Evolutionary conservation across 2,797 vertebrate species (phyloP), one percentile per base, ranked within the genome.

Genomic region (Tragopan temminckii): DNA sequence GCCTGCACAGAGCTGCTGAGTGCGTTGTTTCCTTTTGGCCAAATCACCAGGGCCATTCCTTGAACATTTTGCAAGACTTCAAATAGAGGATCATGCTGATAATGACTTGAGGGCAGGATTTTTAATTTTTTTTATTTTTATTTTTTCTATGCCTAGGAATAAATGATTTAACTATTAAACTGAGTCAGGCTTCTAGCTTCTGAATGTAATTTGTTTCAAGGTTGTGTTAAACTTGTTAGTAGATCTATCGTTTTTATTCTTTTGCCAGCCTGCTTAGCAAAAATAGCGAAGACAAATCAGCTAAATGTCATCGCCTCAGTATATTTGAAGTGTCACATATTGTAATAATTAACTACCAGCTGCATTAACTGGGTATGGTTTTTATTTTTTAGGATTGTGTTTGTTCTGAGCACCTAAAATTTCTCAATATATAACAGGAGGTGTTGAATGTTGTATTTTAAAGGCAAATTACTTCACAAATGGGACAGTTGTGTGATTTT

Each of bases 31-130:
- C 80, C 90, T 88, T 95, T 95, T 93, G 94, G 95, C 93, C 91
- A 96, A 97, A 96, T 91, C 96, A 90, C 92, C 46, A 87, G 95
- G 69, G 87, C 90, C 15, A 1, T 96, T 95, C 84, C 95, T 72
- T 69, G 91, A 97, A 93, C 61, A 50, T 94, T 96, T 94, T 97
- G 93, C 57, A 89, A 94, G 93, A 88, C 97, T 98, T 97, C 96
- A 98, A 97, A 97, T 92, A 95, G 94, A 95, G 85, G 64, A 89
- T 93, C 97, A 79, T 92, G 97, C 97, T 97, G 97, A 53, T 95
- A 90, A 92, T 95, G 85, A 97, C 97, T 97, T 95, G 82, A 92
- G 97, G 98, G 97, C 93, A 97, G 94, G 90, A 72, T 53, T 53
- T 29, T 53, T 53, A 31, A 29, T 75, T 85, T 85, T 50, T 59